A percentile compares a stretch with the other conserved stretches of the same genome.
Conservation (phyloP, 2,113 vertebrate species). For the Indicator indicator region DNA sequence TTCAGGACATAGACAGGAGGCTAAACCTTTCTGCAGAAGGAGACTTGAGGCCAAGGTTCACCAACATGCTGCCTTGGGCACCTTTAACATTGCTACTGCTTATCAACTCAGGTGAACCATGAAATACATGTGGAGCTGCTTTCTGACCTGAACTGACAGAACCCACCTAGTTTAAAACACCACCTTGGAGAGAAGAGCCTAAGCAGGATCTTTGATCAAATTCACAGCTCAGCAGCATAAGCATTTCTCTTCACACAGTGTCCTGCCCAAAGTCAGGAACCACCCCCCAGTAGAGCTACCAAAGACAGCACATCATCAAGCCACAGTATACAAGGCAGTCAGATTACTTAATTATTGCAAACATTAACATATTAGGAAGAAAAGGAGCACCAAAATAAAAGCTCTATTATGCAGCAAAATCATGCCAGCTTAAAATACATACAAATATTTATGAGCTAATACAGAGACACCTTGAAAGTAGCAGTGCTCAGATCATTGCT, state of each 20-base stretch:
- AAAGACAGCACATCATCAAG: not conserved
- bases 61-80: not conserved
- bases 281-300: not conserved
- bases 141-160: not conserved
- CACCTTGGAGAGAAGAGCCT: not conserved
- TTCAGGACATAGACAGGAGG: not conserved
- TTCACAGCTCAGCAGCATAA: not conserved
- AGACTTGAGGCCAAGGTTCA: not conserved
- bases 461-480: not conserved
- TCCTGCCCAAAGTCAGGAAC: not conserved
- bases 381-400: not conserved
- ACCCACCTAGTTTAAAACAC: not conserved
- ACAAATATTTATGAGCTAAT: not conserved
- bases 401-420: not conserved
- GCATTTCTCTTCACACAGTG: not conserved
- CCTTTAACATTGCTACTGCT: no score
- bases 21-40: not conserved
- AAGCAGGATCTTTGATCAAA: not conserved
- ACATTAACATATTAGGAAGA: not conserved
- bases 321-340: not conserved
- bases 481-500: not conserved
- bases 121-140: rapidly evolving
- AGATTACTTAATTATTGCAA: not conserved
- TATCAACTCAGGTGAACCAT: not conserved
- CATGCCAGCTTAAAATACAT: not conserved